Base-by-base conservation (phyloP, 30 jellyfish, hydroid and myxozoan genomes). In the Hydra vulgaris region DNA sequence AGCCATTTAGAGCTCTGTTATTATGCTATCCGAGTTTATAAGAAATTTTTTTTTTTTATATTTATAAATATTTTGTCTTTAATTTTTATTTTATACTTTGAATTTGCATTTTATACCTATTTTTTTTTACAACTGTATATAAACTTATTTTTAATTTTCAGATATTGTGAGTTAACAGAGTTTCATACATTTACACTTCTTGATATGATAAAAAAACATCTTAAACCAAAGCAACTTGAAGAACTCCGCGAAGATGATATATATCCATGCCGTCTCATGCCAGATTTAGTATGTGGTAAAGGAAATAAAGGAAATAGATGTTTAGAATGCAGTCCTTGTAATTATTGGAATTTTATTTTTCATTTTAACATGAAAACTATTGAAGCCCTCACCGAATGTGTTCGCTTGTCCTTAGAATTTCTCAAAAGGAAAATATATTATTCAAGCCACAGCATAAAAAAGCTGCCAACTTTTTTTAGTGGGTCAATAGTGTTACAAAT, bases 261-360 rank as follows among this genome's bases (percentile, higher is more conserved):
- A 15, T 87, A 74, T 69, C 89, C 96, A 1, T 87, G 96, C 71
- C n/a, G n/a, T 40, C 78, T 87, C 22, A 83, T 87, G 23, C 96
- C 96, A 0, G 96, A 87, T 23, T 40, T 12, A 3, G 61, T 40
- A 12, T 12, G 61, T 40, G 90, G 92, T 5, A 87, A 88, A 77
- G 91, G 96, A 25, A 83, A 82, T 84, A 87, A 87, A 74, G 96
- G 92, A 54, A 87, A 87, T 74, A 85, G 96, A 53, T 87, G 96
- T 86, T 87, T 76, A 24, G 96, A 87, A 68, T 87, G 96, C 84
- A 77, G 79, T 82, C 96, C 96, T 3, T 87, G 96, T 53, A 81
- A 88, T 73, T 87, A 82, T 74, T 87, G 96, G 96, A 87, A 87
- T 73, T 80, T 87, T 22, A 87, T 87, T 26, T 71, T 91, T 3